A percentile compares a stretch with the other conserved stretches of the same genome.
These are phyloP conservation scores for Pseudococcus viburni DNA, from an alignment of 2,888 invertebrate species.

Conservation along the genomic window DNA sequence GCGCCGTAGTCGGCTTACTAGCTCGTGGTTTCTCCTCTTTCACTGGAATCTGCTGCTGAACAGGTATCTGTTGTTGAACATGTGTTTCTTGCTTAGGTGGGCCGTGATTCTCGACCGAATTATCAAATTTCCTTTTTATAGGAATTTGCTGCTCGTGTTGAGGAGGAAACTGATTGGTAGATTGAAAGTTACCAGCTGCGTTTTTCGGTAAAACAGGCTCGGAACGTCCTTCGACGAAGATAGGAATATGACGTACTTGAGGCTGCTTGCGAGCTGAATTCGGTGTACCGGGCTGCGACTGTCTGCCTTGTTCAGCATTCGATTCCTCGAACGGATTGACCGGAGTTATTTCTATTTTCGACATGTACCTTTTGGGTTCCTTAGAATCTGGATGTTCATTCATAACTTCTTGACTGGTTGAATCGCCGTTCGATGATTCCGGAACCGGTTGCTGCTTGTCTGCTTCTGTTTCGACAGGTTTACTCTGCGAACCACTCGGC, in stretches of 20 bases:
- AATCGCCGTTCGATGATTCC: constrained; percentile 77
- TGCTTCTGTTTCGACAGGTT: constrained; percentile 69
- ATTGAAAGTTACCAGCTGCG: constrained; percentile 71
- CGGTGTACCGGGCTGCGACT: constrained; percentile 69
- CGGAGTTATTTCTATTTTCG: constrained; percentile 70
- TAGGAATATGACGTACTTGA: constrained; percentile 87
- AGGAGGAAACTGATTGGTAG: constrained; percentile 2
- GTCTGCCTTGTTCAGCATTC: constrained; percentile 70
- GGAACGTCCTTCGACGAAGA: constrained; percentile 88
- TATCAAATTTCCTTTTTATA: constrained; percentile 61
- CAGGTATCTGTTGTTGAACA: too few relatives aligned
- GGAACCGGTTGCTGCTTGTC: constrained; percentile 70
- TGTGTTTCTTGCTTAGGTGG: constrained; percentile 70
- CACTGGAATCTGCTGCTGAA: constrained; percentile 68
- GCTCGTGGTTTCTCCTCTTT: constrained; percentile 70
- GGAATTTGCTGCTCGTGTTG: constrained; percentile 50
- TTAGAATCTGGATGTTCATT: constrained; percentile 70
- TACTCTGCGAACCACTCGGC: constrained; percentile 61
- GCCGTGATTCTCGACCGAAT: constrained; percentile 67
- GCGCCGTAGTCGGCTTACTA: constrained; percentile 70
- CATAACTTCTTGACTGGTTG: constrained; percentile 73
- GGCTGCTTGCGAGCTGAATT: constrained; percentile 71
- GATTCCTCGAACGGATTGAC: constrained; percentile 70
- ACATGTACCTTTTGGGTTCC: constrained; percentile 71
- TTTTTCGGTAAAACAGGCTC: constrained; percentile 82